Evolutionary conservation across 2,113 vertebrate genomes (phyloP), one percentile per base, ranked within the genome.

Genomic region (Loxodonta africana): DNA sequence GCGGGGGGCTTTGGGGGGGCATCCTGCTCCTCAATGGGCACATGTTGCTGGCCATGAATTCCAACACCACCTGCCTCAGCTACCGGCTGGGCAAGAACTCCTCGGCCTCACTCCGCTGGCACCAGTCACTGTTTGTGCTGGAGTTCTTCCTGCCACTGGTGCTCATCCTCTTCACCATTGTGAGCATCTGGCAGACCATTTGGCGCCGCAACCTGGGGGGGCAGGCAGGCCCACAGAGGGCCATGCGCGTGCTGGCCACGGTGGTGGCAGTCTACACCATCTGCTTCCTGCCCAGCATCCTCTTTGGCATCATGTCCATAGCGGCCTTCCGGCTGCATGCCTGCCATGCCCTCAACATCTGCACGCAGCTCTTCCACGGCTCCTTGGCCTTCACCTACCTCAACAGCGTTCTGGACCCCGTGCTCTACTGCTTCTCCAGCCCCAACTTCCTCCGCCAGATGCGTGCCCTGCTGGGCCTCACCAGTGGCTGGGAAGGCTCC

Each of bases 351-450:
- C 23, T 97, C 15, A 93, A 83, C 9, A 88, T 96, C 0, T 93
- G 94, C 1, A 6, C 28, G 0, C 82, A 86, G 88, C 97, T 98
- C 44, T 99, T 98, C 15, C 98, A 98, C 5, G 98, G 98, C 71
- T 98, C 98, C 90, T 41, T 99, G 98, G 96, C 98, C 25, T 97
- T 99, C 37, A 99, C 98, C 78, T 99, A 98, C 92, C 92, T 99
- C 95, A 99, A 99, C 92, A 98, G 98, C 18, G 85, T 99, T 20
- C 96, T 99, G 86, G 98, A 99, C 90, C 99, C 98, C 0, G 90
- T 98, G 10, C 84, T 98, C 20, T 98, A 99, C 97, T 99, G 98
- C 92, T 98, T 99, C 97, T 99, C 98, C 62, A 99, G 98, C 96
- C 84, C 76, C 91, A 15, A 0, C 17, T 53, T 97, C n/a, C 86